A percentile compares a stretch with the other conserved stretches of the same genome.
Evolutionary conservation across 2,113 vertebrate species (phyloP).

Genomic region (Bambusicola thoracicus): DNA sequence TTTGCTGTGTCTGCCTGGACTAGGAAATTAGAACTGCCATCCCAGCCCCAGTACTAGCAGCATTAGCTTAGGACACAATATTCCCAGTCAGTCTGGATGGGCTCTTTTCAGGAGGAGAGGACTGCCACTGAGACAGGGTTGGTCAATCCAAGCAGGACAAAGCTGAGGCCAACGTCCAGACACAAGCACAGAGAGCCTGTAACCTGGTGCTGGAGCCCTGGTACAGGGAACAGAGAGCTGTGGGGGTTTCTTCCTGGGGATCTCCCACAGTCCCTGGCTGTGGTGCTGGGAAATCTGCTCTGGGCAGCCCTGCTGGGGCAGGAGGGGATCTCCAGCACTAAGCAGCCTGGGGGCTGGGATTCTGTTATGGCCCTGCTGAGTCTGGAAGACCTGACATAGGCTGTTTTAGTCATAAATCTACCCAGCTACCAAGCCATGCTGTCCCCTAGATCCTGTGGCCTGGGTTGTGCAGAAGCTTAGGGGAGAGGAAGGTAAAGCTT

Average conservation of each 20-base stretch:
- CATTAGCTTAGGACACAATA: neutral
- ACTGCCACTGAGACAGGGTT: neutral
- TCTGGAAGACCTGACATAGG: neutral
- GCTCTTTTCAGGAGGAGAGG: neutral
- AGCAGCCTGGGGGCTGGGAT: neutral
- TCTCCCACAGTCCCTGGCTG: neutral
- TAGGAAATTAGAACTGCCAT: neutral
- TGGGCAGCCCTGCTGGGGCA: neutral
- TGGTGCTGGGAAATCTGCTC: neutral
- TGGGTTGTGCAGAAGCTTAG: neutral
- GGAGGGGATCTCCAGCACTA: neutral
- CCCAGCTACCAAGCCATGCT: neutral
- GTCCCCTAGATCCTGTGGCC: rapidly evolving
- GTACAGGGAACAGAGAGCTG: neutral
- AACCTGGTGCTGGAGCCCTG: neutral
- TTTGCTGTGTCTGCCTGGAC: rapidly evolving
- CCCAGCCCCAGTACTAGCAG: neutral
- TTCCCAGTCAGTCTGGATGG: neutral
- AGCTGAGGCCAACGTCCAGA: neutral
- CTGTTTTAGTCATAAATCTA: neutral
- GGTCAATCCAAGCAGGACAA: neutral
- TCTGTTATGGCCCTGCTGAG: neutral
- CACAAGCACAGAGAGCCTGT: rapidly evolving
- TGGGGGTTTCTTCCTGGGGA: neutral
- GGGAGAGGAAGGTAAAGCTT: neutral